phyloP scores from a whole-genome alignment of 2,797 vertebrate genomes.

The Syngnathus rostellatus region DNA sequence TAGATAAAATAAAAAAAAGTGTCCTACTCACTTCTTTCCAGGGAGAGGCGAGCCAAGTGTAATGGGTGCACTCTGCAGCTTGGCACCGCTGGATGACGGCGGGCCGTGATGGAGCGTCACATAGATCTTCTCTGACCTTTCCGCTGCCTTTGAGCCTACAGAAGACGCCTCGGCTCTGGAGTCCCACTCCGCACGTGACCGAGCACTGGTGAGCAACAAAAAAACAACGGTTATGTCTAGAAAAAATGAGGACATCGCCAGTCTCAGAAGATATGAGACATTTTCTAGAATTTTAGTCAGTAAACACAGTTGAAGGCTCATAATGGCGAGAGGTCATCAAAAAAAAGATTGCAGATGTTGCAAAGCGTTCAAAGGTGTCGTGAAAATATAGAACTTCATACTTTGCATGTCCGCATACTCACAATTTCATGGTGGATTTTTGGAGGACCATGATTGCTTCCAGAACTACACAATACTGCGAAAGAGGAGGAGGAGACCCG shows the following conservation, averaged over 20 bases:
- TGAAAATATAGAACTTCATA: constrained; percentile 68
- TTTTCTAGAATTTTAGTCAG: no score
- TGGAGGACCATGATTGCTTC: constrained; percentile 65
- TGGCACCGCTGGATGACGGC: constrained; percentile 57
- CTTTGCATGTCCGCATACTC: constrained; percentile 41
- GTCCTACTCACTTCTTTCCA: constrained; percentile 78
- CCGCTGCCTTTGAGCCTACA: constrained; percentile 75
- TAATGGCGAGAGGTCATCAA: constrained; percentile 2
- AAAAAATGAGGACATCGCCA: not conserved
- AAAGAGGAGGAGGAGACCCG: constrained; percentile 22
- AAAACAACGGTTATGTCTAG: not conserved
- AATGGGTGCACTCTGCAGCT: constrained; percentile 61
- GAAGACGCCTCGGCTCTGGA: constrained; percentile 76
- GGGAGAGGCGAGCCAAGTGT: constrained; percentile 68
- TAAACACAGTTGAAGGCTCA: not conserved
- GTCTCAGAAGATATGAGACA: not conserved
- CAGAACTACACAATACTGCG: constrained; percentile 45
- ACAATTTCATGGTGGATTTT: constrained; percentile 67
- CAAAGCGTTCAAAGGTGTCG: constrained; percentile 58
- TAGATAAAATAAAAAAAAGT: not conserved
- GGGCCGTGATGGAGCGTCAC: constrained; percentile 55
- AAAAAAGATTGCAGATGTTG: constrained; percentile 21
- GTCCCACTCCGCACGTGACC: constrained; percentile 78
- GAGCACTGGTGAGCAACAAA: constrained; percentile 74
- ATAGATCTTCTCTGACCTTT: constrained; percentile 64